Conservation (phyloP, 2,888 invertebrate species). For the Leucoptera coffeella region DNA sequence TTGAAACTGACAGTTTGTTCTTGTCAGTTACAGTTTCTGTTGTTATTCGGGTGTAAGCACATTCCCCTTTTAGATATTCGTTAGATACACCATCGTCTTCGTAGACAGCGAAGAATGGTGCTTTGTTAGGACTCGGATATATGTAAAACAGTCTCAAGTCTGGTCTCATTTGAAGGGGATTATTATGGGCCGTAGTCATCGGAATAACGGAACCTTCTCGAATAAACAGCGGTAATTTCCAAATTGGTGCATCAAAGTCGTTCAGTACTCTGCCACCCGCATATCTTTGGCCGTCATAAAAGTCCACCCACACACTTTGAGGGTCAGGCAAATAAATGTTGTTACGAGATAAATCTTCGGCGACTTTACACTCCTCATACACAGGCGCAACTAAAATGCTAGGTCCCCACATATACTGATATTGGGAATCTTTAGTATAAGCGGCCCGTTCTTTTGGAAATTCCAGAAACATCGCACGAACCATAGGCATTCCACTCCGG, state of each 20-base stretch:
- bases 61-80: constrained; percentile 22
- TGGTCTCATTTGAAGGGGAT: constrained; percentile 23
- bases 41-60: constrained; percentile 12
- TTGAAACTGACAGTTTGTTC: constrained; percentile 18
- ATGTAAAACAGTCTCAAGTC: constrained; percentile 21
- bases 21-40: too few species aligned
- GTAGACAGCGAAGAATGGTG: constrained; percentile 20
- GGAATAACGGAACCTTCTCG: constrained; percentile 37
- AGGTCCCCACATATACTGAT: constrained; percentile 44
- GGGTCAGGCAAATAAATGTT: constrained; percentile 25
- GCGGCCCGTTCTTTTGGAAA: constrained; percentile 21
- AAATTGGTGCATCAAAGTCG: constrained; percentile 21
- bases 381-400: constrained; percentile 32
- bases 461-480: constrained; percentile 38
- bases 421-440: constrained; percentile 29
- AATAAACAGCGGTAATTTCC: constrained; percentile 36
- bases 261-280: constrained; percentile 33
- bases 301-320: constrained; percentile 32
- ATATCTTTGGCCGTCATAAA: constrained; percentile 31
- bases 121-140: constrained; percentile 21
- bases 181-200: constrained; percentile 32
- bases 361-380: constrained; percentile 12
- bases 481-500: constrained; percentile 26
- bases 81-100: constrained; percentile 35
- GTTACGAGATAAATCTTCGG: constrained; percentile 16